phyloP scores from a whole-genome alignment of 2,888 invertebrate species.

The Actias luna region DNA sequence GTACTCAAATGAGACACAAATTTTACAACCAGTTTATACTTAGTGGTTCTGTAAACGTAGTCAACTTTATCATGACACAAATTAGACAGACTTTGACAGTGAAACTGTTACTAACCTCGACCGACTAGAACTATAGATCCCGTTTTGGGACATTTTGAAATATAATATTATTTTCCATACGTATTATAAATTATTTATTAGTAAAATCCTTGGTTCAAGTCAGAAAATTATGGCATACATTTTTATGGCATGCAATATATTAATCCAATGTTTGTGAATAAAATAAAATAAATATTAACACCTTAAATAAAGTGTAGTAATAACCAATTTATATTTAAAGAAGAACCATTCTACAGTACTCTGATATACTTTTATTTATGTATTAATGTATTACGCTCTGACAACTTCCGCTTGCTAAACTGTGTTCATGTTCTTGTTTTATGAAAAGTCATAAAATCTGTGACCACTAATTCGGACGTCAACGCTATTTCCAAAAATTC shows the following conservation, averaged over 20 bases:
- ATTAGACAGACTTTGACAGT: constrained; percentile 43
- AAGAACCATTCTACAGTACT: too few relatives aligned
- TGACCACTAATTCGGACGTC: constrained; percentile 30
- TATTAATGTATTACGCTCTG: background rate
- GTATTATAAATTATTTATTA: too few relatives aligned
- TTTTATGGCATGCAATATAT: too few relatives aligned
- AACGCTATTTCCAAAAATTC: constrained; percentile 42
- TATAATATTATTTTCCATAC: too few relatives aligned
- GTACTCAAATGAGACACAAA: constrained; percentile 29
- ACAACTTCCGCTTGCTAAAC: background rate
- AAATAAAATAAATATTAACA: too few relatives aligned
- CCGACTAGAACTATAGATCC: constrained; percentile 26
- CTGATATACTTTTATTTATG: too few relatives aligned
- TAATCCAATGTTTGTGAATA: too few relatives aligned
- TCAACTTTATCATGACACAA: constrained; percentile 48
- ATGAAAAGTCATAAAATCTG: background rate
- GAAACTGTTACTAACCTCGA: constrained; percentile 27
- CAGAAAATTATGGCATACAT: too few relatives aligned
- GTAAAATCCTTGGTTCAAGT: too few relatives aligned
- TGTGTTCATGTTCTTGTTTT: background rate
- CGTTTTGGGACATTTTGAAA: constrained; percentile 15
- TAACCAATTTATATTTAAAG: too few relatives aligned
- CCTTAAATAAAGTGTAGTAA: too few relatives aligned
- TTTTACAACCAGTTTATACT: constrained; percentile 54
- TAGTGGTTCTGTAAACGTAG: constrained; percentile 47